phyloP scores from a whole-genome alignment of 2,113 vertebrate genomes.

The Lagopus muta region DNA sequence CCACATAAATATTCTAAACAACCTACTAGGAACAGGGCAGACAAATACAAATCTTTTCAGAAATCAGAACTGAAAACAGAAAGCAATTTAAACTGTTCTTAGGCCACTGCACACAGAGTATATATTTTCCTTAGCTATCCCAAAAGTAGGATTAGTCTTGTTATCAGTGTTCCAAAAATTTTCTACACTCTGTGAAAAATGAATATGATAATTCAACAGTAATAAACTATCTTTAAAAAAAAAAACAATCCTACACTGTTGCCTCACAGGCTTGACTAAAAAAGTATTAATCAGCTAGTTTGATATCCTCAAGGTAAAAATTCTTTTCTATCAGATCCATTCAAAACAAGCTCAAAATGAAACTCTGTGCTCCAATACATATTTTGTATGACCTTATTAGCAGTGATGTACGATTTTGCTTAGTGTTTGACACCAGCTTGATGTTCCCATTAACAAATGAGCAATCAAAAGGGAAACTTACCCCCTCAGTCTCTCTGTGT shows the following conservation, averaged over 20 bases:
- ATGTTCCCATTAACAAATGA: neutral
- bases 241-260: neutral
- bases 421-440: neutral
- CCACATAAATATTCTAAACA: neutral
- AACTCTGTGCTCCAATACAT: neutral
- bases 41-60: neutral
- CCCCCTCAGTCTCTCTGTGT: constrained; percentile 96
- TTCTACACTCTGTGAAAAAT: neutral
- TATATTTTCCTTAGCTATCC: neutral
- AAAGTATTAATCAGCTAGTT: neutral
- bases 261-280: neutral
- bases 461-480: constrained; percentile 81
- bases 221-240: neutral
- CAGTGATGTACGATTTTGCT: neutral
- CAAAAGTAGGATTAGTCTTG: neutral
- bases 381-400: neutral
- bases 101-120: neutral
- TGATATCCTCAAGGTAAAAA: neutral
- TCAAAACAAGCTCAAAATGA: neutral
- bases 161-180: neutral
- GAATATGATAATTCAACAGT: neutral
- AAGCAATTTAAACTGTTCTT: neutral
- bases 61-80: neutral
- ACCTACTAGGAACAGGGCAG: neutral
- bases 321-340: neutral